Evolutionary conservation across 1,140 invertebrate genomes (phyloP), one percentile per base, ranked within the genome.

Genomic region (Ptiloglossa arizonensis): DNA sequence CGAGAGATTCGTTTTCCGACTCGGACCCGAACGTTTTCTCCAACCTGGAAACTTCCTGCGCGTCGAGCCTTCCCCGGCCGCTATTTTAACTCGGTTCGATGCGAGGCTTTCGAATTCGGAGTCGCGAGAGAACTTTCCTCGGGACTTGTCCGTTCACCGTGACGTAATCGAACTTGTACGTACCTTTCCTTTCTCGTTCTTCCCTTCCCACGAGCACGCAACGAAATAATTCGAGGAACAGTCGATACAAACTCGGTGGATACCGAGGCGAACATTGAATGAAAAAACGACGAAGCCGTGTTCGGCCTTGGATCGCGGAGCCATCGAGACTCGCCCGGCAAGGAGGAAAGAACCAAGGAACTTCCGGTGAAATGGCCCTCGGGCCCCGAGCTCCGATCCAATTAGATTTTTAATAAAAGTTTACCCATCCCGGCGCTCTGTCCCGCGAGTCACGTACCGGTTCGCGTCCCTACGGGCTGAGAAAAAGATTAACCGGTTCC

Each of bases 331-430:
- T 54, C n/a, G 41, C 4, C 1, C 5, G 1, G 24, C 41, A 52
- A 38, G n/a, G 44, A 66, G 41, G 46, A 46, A 54, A 69, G 76
- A 79, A 67, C 46, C 59, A 71, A 44, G 13, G 19, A 62, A 27
- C 38, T 41, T 46, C n/a, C 38, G n/a, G 57, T 54, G 66, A 76
- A 83, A 72, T 85, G 60, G 81, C 71, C 72, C 77, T 67, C 60
- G 48, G 77, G 82, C 67, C 78, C 72, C 66, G 57, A 79, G 77
- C 81, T 82, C 83, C 81, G 86, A 87, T 87, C 83, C 87, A 87
- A 87, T 87, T 87, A 87, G 83, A 87, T 87, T 87, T 87, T 87
- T 87, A 87, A 87, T 87, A 87, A 88, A 88, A 88, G 87, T 88
- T 88, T 87, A 84, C 66, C 74, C 86, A 79, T 87, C 81, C 70